Percentiles rank a stretch among this genome's conserved stretches.
Conservation (phyloP, 2,113 vertebrate species). For the Ailuropoda melanoleuca region DNA sequence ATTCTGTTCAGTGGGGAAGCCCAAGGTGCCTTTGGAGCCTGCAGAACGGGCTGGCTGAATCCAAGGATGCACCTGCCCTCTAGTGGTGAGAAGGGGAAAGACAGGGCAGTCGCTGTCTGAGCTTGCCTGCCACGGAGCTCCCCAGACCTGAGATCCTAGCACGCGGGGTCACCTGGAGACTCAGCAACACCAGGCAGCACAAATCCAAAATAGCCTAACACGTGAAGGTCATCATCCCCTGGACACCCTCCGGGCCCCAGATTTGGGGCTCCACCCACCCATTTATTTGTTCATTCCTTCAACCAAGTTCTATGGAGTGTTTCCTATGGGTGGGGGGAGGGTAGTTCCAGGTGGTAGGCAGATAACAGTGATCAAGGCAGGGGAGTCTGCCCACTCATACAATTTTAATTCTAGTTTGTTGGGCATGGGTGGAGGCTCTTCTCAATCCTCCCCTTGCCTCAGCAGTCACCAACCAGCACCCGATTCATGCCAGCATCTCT, state of each 20-base stretch:
- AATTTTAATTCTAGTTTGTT: not conserved
- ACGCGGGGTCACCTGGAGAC: not conserved
- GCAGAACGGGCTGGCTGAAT: not conserved
- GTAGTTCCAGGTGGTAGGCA: not conserved
- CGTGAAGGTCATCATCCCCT: not conserved
- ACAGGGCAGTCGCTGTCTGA: fast-evolving
- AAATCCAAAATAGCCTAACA: not conserved
- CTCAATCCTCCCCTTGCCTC: not conserved
- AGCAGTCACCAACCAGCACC: no score
- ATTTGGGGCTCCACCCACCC: not conserved
- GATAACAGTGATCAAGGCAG: not conserved
- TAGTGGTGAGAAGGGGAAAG: constrained; percentile 74
- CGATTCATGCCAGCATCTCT: not conserved
- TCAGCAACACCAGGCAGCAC: not conserved
- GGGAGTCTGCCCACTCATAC: not conserved
- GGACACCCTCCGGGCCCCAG: not conserved
- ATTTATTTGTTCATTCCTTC: not conserved
- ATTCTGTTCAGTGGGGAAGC: not conserved
- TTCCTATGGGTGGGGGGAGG: not conserved
- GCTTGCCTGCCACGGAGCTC: no score
- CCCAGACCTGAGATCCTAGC: no score
- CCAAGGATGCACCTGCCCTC: constrained; percentile 67
- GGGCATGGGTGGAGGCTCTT: not conserved
- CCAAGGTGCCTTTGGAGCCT: not conserved
- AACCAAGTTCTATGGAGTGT: not conserved